These are phyloP conservation scores for Oedothorax gibbosus DNA, from an alignment of 1,140 invertebrate genomes.

Conservation along the genomic window DNA sequence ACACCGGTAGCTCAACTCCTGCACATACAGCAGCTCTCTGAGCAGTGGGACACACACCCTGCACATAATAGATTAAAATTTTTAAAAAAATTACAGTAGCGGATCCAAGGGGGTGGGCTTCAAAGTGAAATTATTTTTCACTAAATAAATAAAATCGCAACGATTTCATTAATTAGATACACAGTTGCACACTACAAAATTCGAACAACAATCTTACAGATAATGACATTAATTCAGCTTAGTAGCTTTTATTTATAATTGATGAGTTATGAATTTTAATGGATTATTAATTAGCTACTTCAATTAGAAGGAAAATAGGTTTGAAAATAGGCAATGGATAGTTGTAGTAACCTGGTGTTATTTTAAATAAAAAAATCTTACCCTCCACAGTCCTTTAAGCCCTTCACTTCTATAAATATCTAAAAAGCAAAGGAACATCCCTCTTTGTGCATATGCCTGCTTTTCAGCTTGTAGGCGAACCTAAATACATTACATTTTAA, in stretches of 20 bases:
- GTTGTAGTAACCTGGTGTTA: not conserved
- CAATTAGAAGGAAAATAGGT: no score
- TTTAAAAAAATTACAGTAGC: not conserved
- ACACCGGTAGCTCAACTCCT: constrained; percentile 92
- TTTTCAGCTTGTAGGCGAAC: constrained; percentile 74
- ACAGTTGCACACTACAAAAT: no score
- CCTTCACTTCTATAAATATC: constrained; percentile 85
- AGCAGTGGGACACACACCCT: constrained; percentile 91
- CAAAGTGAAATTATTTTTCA: no score
- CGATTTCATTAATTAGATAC: no score
- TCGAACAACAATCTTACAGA: no score
- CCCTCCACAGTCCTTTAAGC: constrained; percentile 86
- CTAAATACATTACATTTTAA: constrained; percentile 48
- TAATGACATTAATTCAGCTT: no score
- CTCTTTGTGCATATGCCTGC: constrained; percentile 66
- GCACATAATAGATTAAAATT: constrained; percentile 39
- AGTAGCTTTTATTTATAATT: no score
- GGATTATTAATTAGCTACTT: no score
- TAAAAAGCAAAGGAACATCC: constrained; percentile 80
- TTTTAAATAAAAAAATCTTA: constrained; percentile 69
- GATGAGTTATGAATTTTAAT: no score
- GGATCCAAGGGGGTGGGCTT: not conserved
- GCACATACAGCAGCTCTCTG: constrained; percentile 92
- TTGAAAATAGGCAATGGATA: not conserved
- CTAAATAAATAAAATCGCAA: no score